These are phyloP conservation scores for Gnathonemus echidnorhynchus DNA, from an alignment of 2,113 vertebrate genomes.

Conservation along the genomic window DNA sequence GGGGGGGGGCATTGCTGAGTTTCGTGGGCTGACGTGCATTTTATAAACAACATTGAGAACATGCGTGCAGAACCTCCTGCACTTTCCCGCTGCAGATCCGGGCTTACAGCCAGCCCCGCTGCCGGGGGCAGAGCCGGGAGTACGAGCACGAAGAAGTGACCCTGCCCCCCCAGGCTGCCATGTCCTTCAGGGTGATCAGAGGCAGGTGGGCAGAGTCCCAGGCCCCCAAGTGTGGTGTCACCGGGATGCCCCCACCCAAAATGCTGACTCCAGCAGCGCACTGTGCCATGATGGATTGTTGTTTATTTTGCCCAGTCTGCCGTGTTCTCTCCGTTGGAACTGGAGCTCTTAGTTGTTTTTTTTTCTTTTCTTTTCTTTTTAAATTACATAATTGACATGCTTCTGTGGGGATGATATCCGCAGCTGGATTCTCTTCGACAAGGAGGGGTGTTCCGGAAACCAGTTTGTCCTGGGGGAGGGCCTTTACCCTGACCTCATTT, in stretches of 20 bases:
- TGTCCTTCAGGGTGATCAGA: constrained; percentile 75
- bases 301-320: not conserved
- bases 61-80: not conserved
- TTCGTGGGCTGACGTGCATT: not conserved
- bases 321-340: not conserved
- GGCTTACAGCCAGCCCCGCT: constrained; percentile 65
- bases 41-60: not conserved
- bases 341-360: not conserved
- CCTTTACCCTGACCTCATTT: constrained; percentile 68
- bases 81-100: constrained; percentile 61
- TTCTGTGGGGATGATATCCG: not conserved
- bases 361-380: not conserved
- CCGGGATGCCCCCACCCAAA: not conserved
- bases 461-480: constrained; percentile 78
- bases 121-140: constrained; percentile 64
- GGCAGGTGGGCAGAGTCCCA: constrained; percentile 66
- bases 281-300: not conserved
- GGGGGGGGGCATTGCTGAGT: not conserved
- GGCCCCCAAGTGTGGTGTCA: not conserved
- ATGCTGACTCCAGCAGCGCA: not conserved
- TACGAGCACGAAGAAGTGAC: constrained; percentile 58
- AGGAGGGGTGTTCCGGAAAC: constrained; percentile 55
- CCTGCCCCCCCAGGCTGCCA: constrained; percentile 56
- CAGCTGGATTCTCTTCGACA: constrained; percentile 75
- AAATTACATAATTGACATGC: not conserved